phyloP scores from a whole-genome alignment of 2,888 invertebrate species.

The Athrips mouffetella region DNA sequence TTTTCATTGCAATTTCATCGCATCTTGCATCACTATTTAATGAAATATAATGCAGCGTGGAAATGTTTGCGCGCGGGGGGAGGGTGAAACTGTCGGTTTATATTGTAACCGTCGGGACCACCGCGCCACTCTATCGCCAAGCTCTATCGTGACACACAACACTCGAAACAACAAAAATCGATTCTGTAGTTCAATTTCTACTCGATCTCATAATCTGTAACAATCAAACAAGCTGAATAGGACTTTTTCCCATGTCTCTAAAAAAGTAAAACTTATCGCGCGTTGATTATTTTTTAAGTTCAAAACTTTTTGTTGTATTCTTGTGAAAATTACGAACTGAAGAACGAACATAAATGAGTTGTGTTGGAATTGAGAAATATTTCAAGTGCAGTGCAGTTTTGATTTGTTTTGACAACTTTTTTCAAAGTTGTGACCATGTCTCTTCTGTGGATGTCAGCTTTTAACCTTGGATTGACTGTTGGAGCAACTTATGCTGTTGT shows the following conservation, averaged over 20 bases:
- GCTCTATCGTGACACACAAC: conserved; percentile 45
- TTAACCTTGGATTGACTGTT: conserved; percentile 81
- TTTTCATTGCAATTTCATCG: conserved; percentile 23
- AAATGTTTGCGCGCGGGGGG: conserved; percentile 30
- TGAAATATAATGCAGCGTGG: conserved; percentile 22
- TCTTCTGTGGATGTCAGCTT: conserved; percentile 80
- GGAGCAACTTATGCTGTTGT: conserved; percentile 80
- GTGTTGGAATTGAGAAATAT: conserved; percentile 23
- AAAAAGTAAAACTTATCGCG: neutral
- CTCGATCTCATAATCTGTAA: neutral
- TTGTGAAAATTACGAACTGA: neutral
- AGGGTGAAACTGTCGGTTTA: conserved; percentile 51
- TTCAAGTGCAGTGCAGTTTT: conserved; percentile 26
- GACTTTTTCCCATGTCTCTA: neutral
- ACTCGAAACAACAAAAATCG: conserved; percentile 30
- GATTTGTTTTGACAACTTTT: conserved; percentile 2
- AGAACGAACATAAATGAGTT: conserved; percentile 8
- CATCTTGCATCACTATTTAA: conserved; percentile 28
- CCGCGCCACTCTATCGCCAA: conserved; percentile 49
- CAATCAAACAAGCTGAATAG: conserved; percentile 3
- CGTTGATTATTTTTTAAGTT: neutral
- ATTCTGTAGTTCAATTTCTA: neutral
- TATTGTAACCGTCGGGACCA: conserved; percentile 45
- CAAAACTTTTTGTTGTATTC: neutral
- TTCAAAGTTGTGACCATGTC: conserved; percentile 66